Percentiles rank a stretch among this genome's conserved stretches.
Evolutionary conservation across 2,797 vertebrate genomes (phyloP).

Genomic region (Atherinosoma microstoma): DNA sequence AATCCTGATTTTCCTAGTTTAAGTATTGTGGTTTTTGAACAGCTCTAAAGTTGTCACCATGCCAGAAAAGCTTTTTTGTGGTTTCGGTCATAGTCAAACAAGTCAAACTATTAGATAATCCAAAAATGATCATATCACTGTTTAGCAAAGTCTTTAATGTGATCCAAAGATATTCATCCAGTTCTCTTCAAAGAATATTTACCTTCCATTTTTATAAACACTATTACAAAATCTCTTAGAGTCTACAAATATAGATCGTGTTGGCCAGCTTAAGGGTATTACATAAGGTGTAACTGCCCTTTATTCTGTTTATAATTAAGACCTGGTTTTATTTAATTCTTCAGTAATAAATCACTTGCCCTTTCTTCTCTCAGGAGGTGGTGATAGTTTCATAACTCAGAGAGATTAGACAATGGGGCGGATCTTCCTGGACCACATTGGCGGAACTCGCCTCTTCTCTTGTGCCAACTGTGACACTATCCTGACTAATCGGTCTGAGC

Average conservation of each 20-base stretch:
- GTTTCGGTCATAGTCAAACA: no score
- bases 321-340: background rate
- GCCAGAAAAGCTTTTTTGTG: no score
- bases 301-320: background rate
- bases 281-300: background rate
- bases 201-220: background rate
- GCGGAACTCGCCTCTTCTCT: constrained; percentile 96
- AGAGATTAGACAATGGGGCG: constrained; percentile 87
- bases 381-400: constrained; percentile 9
- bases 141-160: background rate
- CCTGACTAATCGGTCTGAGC: constrained; percentile 95
- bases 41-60: no score
- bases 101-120: no score
- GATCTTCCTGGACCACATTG: constrained; percentile 98
- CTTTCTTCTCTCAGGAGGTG: constrained; percentile 13
- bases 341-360: background rate
- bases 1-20: background rate
- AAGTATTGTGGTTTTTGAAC: background rate
- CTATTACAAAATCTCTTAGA: background rate
- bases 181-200: background rate
- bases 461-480: constrained; percentile 99
- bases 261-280: background rate
- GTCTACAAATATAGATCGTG: background rate
- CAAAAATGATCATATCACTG: background rate
- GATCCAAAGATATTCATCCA: background rate